These are phyloP conservation scores for Sparidentex hasta DNA, from an alignment of 2,797 vertebrate species.

Conservation along the genomic window DNA sequence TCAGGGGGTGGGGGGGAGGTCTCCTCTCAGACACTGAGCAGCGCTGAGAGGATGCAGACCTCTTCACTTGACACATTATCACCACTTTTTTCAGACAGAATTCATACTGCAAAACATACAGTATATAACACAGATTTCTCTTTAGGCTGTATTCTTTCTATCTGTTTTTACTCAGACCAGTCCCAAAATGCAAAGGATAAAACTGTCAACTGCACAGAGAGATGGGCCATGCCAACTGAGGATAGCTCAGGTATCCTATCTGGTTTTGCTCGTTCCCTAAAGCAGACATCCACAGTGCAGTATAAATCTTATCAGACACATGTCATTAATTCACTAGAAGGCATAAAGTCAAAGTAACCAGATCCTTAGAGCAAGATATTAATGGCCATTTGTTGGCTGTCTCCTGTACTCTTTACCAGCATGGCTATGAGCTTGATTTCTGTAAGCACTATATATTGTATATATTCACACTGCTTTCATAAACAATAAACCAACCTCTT, in stretches of 20 bases:
- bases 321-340: conserved; percentile 8
- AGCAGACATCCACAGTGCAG: not conserved
- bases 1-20: not conserved
- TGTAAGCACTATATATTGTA: not conserved
- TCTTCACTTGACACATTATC: conserved; percentile 65
- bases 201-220: conserved; percentile 8
- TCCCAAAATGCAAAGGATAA: not conserved
- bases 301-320: conserved; percentile 8
- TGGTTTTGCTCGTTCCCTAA: not conserved
- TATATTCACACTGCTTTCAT: not conserved
- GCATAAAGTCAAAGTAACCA: not conserved
- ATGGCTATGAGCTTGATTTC: conserved; percentile 9
- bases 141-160: not conserved
- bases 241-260: conserved; percentile 1
- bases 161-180: not conserved
- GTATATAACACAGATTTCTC: not conserved
- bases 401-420: not conserved
- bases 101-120: not conserved
- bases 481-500: not conserved
- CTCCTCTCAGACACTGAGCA: conserved; percentile 23
- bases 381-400: not conserved
- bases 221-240: conserved; percentile 7
- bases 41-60: conserved; percentile 25
- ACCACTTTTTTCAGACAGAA: conserved; percentile 41
- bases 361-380: not conserved